These are phyloP conservation scores for Pseudococcus viburni DNA, from an alignment of 2,888 invertebrate species.

Conservation along the genomic window DNA sequence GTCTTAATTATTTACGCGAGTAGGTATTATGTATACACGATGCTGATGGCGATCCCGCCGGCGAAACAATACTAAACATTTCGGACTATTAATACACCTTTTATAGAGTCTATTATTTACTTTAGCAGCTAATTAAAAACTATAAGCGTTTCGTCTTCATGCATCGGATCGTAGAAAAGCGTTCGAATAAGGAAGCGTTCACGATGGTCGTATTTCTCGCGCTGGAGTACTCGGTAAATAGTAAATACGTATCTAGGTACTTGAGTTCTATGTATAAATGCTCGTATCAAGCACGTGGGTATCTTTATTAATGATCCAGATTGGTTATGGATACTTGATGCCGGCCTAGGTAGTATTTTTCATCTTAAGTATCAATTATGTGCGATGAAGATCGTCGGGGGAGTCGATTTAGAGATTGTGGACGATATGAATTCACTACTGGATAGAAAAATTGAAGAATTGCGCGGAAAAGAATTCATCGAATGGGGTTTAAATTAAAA, in stretches of 20 bases:
- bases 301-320: neutral
- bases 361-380: too few species aligned
- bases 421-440: too few species aligned
- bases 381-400: too few species aligned
- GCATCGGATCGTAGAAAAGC: slow-evolving; percentile 14
- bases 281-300: neutral
- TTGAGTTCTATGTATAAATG: neutral
- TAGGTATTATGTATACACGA: neutral
- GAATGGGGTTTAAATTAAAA: too few species aligned
- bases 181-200: slow-evolving; percentile 22
- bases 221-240: neutral
- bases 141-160: slow-evolving; percentile 1
- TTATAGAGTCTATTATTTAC: slow-evolving; percentile 13
- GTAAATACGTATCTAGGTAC: neutral
- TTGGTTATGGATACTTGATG: neutral
- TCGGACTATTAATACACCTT: neutral
- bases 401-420: too few species aligned
- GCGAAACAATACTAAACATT: slow-evolving; percentile 11
- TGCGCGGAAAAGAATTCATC: too few species aligned
- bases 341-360: neutral
- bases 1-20: slow-evolving; percentile 18
- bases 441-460: too few species aligned
- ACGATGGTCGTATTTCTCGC: neutral
- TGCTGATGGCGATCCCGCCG: neutral
- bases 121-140: slow-evolving; percentile 13